Percentiles rank a stretch among this genome's conserved stretches.
These are phyloP conservation scores for Iguana delicatissima DNA, from an alignment of 2,797 vertebrate species.

Conservation along the genomic window DNA sequence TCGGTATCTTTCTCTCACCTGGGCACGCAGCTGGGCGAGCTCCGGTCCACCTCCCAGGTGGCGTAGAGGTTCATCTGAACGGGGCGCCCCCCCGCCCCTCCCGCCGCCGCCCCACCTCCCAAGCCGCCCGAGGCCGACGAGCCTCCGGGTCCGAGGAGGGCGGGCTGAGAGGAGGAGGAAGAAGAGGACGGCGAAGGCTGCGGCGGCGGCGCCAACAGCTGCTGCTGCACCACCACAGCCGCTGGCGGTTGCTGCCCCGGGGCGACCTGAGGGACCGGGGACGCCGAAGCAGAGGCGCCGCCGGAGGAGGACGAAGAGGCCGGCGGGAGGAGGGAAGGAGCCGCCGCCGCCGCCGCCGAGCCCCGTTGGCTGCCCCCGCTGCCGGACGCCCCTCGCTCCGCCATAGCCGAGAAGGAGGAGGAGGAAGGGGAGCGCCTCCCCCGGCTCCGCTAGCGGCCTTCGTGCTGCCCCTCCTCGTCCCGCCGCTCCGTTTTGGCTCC, in stretches of 20 bases:
- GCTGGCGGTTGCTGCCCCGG: neutral
- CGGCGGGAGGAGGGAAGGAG: neutral
- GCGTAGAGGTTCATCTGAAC: slow-evolving; percentile 96
- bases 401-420: neutral
- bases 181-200: slow-evolving; percentile 78
- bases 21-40: slow-evolving; percentile 93
- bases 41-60: slow-evolving; percentile 94
- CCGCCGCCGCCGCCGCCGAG: neutral
- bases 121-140: slow-evolving; percentile 78
- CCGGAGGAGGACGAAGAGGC: neutral
- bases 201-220: slow-evolving; percentile 50
- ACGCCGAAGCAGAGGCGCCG: slow-evolving; percentile 1
- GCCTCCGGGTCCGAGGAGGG: slow-evolving; percentile 80
- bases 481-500: too few relatives aligned
- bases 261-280: neutral
- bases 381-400: slow-evolving; percentile 26
- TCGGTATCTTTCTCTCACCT: slow-evolving; percentile 79
- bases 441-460: too few relatives aligned
- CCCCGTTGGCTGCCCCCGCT: neutral
- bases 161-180: slow-evolving; percentile 41
- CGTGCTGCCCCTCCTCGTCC: too few relatives aligned
- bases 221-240: slow-evolving; percentile 3
- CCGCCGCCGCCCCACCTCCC: slow-evolving; percentile 58
- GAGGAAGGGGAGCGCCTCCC: too few relatives aligned
- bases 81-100: slow-evolving; percentile 81